Percentiles rank a stretch among this genome's conserved stretches.
phyloP scores from a whole-genome alignment of 2,888 invertebrate genomes.

The Meloe dianella region DNA sequence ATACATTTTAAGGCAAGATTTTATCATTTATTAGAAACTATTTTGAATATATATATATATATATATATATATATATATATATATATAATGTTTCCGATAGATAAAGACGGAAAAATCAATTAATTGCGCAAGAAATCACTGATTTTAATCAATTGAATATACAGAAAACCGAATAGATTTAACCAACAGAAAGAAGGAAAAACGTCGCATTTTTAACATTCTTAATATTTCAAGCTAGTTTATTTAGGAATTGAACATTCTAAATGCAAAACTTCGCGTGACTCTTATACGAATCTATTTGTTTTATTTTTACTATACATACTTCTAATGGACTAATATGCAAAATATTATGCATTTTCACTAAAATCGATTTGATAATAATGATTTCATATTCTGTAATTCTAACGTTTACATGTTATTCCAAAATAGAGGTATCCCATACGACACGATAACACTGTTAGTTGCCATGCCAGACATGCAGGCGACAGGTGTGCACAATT shows the following conservation, averaged over 20 bases:
- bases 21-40: background rate
- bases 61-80: background rate
- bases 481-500: background rate
- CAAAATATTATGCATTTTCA: constrained; percentile 1
- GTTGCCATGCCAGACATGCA: no score
- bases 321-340: background rate
- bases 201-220: background rate
- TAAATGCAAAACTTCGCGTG: background rate
- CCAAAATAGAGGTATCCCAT: background rate
- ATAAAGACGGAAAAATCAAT: background rate
- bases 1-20: background rate
- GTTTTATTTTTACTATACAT: background rate
- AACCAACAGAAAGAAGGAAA: background rate
- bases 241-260: background rate
- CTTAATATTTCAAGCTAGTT: background rate
- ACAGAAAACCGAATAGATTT: background rate
- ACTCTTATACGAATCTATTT: background rate
- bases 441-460: no score
- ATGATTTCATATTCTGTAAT: background rate
- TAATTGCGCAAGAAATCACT: background rate
- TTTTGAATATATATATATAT: background rate
- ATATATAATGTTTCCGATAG: background rate
- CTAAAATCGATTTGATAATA: background rate
- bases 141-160: background rate
- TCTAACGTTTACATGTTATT: background rate